phyloP scores from a whole-genome alignment of 2,113 vertebrate genomes.

The human (Homo sapiens) region DNA sequence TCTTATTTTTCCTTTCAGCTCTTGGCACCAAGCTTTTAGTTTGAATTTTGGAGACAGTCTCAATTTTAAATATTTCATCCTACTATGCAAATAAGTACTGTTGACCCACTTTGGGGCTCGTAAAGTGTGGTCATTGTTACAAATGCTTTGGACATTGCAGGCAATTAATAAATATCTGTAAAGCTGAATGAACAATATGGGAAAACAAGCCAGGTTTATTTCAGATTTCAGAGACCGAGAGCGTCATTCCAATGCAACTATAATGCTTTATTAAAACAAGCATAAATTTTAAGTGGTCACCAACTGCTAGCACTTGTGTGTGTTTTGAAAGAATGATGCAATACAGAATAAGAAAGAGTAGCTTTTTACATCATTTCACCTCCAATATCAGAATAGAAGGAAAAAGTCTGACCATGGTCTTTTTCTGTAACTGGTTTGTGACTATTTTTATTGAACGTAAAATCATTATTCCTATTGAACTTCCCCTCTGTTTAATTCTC shows the following conservation, averaged over 20 bases:
- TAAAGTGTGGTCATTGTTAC: not conserved
- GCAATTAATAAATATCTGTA: not conserved
- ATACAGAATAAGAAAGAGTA: not conserved
- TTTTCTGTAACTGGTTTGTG: not conserved
- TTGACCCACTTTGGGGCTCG: not conserved
- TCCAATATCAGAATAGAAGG: not conserved
- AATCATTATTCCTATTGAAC: not conserved
- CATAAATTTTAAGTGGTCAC: not conserved
- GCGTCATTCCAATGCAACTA: not conserved
- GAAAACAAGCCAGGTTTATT: not conserved
- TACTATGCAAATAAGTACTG: not conserved
- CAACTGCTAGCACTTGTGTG: slow-evolving; percentile 23
- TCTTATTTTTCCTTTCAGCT: not conserved
- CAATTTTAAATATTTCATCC: slow-evolving; percentile 20
- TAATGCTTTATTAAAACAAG: slow-evolving; percentile 35
- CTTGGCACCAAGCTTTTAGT: not conserved
- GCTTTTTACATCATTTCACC: not conserved
- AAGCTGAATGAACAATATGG: not conserved
- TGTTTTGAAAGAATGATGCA: not conserved
- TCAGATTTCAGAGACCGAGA: slow-evolving; percentile 20
- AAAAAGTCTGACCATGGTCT: not conserved
- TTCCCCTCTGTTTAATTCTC: not conserved
- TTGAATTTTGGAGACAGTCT: slow-evolving; percentile 25
- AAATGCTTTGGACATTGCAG: not conserved
- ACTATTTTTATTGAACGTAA: not conserved